Percentiles rank a stretch among this genome's conserved stretches.
These are phyloP conservation scores for Apteryx owenii DNA, from an alignment of 2,113 vertebrate species.

Conservation along the genomic window DNA sequence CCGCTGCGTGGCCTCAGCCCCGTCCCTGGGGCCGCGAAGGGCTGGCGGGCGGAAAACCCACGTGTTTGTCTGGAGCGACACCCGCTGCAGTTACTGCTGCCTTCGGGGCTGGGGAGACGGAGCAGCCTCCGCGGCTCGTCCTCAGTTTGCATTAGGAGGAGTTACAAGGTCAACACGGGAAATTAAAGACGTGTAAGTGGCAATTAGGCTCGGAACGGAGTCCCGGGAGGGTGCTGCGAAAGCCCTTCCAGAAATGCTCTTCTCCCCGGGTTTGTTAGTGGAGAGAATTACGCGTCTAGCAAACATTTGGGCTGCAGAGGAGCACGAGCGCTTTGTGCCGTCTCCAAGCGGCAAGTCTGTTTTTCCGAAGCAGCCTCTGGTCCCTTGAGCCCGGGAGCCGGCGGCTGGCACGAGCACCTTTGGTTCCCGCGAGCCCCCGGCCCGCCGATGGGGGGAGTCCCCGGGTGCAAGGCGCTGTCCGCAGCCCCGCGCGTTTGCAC, in stretches of 20 bases:
- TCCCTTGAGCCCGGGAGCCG: background rate
- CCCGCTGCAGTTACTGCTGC: rapidly evolving
- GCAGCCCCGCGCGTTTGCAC: rapidly evolving
- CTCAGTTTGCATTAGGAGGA: background rate
- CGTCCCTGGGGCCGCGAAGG: background rate
- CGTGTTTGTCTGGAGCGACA: background rate
- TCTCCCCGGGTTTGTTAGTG: background rate
- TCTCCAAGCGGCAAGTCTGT: background rate
- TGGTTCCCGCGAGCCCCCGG: background rate
- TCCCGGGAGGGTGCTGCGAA: background rate
- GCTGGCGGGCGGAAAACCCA: rapidly evolving
- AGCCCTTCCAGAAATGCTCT: background rate
- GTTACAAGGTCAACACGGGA: background rate
- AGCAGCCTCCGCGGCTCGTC: background rate
- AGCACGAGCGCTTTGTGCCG: background rate
- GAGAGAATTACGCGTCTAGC: background rate
- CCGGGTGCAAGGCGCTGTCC: rapidly evolving
- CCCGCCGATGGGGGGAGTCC: rapidly evolving
- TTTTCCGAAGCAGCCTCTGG: background rate
- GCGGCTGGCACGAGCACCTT: background rate
- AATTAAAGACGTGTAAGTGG: background rate
- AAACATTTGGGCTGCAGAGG: background rate
- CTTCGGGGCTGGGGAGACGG: background rate
- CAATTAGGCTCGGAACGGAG: background rate
- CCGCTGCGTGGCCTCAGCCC: background rate